Evolutionary conservation across 30 jellyfish, hydroid and myxozoan genomes (phyloP).

Genomic region (Aurelia aurita complex sp. Pacific): DNA sequence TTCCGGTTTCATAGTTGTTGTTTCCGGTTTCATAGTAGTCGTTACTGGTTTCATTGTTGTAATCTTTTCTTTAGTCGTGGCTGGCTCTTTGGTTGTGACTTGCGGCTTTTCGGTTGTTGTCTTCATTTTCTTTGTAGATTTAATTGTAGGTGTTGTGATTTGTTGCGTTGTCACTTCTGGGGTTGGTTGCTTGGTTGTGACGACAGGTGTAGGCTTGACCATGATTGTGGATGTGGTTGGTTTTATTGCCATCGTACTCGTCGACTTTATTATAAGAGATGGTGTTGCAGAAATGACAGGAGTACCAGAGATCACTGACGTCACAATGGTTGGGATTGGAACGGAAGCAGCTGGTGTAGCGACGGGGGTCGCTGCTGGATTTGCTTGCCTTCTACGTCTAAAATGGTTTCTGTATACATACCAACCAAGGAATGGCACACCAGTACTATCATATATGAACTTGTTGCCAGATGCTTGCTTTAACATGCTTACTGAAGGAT

Average conservation of each 20-base stretch:
- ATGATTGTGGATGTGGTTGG: slow-evolving; percentile 20
- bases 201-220: slow-evolving; percentile 70
- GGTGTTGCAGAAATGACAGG: slow-evolving; percentile 82
- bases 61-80: slow-evolving; percentile 26
- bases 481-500: slow-evolving; percentile 43
- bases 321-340: slow-evolving; percentile 33
- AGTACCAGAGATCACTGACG: slow-evolving; percentile 70
- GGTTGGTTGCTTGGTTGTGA: slow-evolving; percentile 41
- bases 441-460: slow-evolving; percentile 46
- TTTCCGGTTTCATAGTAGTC: slow-evolving; percentile 47
- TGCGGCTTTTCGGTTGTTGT: slow-evolving; percentile 41
- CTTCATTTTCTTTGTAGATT: background rate
- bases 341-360: slow-evolving; percentile 70
- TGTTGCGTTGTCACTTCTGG: slow-evolving; percentile 19
- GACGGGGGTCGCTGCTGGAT: slow-evolving; percentile 63
- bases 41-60: slow-evolving; percentile 41
- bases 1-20: slow-evolving; percentile 54
- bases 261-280: slow-evolving; percentile 45
- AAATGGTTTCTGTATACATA: slow-evolving; percentile 54
- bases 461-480: slow-evolving; percentile 66
- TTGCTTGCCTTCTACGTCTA: slow-evolving; percentile 56
- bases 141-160: slow-evolving; percentile 23
- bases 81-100: slow-evolving; percentile 43
- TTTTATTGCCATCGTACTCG: slow-evolving; percentile 38
- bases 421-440: slow-evolving; percentile 88